Percentiles rank a stretch among this genome's conserved stretches.
phyloP scores from a whole-genome alignment of 1,140 invertebrate genomes.

The Plodia interpunctella region DNA sequence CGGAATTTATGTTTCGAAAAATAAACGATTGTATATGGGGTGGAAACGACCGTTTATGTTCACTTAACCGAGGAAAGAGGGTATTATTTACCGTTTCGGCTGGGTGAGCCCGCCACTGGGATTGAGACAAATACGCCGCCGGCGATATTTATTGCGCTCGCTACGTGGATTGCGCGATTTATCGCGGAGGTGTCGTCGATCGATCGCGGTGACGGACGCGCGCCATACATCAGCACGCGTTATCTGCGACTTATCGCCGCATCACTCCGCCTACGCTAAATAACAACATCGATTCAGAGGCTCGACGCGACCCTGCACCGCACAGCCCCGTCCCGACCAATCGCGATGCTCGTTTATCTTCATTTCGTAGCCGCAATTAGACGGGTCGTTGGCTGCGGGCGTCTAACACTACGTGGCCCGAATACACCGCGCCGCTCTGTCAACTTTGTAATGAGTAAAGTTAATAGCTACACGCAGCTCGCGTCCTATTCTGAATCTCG shows the following conservation, averaged over 20 bases:
- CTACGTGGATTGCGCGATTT: conserved; percentile 73
- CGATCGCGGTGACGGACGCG: conserved; percentile 65
- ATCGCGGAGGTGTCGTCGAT: conserved; percentile 73
- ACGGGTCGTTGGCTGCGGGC: conserved; percentile 78
- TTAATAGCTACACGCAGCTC: conserved; percentile 64
- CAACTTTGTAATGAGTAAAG: conserved; percentile 76
- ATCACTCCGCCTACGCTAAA: conserved; percentile 50
- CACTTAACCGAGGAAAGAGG: conserved; percentile 76
- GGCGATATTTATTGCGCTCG: conserved; percentile 74
- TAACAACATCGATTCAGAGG: conserved; percentile 47
- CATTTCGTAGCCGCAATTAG: conserved; percentile 81
- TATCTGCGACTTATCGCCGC: conserved; percentile 71
- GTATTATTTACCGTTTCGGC: conserved; percentile 76
- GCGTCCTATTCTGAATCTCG: conserved; percentile 52
- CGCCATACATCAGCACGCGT: conserved; percentile 67
- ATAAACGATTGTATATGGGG: conserved; percentile 75
- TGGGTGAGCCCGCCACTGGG: conserved; percentile 68
- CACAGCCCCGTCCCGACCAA: conserved; percentile 54
- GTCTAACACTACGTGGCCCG: conserved; percentile 62
- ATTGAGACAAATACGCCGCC: conserved; percentile 72
- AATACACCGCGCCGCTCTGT: conserved; percentile 63
- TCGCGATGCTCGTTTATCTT: conserved; percentile 78
- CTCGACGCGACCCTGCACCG: conserved; percentile 16
- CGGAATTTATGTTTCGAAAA: conserved; percentile 74
- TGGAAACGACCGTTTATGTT: conserved; percentile 76